Percentiles rank a stretch among this genome's conserved stretches.
Conservation (phyloP, 2,797 vertebrate species). For the Euphonia xanthogaster region DNA sequence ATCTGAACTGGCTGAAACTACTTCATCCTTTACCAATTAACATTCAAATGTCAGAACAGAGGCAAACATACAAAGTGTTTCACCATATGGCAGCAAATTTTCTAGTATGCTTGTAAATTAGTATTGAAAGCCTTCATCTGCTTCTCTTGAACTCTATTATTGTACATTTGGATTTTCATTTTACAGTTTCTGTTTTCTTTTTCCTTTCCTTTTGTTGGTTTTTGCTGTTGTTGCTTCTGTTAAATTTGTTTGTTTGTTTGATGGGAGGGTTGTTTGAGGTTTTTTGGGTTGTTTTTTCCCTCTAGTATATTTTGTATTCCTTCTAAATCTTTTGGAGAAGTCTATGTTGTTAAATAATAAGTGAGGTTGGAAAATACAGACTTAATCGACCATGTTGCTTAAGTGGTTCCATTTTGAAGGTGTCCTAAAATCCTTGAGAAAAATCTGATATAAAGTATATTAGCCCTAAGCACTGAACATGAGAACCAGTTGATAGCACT, state of each 20-base stretch:
- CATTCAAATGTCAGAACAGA: neutral
- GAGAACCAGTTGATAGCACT: neutral
- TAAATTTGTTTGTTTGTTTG: neutral
- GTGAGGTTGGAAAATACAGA: neutral
- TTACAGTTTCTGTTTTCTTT: neutral
- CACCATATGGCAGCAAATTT: neutral
- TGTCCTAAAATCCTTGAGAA: neutral
- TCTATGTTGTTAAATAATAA: neutral
- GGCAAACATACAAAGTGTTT: neutral
- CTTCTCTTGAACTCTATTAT: neutral
- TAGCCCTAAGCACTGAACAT: neutral
- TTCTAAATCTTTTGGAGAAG: neutral
- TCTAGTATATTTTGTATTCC: neutral
- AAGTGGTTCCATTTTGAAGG: neutral
- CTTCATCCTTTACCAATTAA: neutral
- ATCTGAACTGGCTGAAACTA: neutral
- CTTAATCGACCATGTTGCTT: neutral
- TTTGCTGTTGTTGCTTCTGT: neutral
- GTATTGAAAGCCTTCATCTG: neutral
- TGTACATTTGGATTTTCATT: neutral
- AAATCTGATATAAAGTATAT: neutral
- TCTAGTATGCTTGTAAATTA: neutral
- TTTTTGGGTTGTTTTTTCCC: neutral
- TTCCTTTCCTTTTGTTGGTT: neutral
- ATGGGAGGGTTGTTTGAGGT: accelerated